Base-by-base conservation (phyloP, 2,797 vertebrate species). In the Morelia viridis region DNA sequence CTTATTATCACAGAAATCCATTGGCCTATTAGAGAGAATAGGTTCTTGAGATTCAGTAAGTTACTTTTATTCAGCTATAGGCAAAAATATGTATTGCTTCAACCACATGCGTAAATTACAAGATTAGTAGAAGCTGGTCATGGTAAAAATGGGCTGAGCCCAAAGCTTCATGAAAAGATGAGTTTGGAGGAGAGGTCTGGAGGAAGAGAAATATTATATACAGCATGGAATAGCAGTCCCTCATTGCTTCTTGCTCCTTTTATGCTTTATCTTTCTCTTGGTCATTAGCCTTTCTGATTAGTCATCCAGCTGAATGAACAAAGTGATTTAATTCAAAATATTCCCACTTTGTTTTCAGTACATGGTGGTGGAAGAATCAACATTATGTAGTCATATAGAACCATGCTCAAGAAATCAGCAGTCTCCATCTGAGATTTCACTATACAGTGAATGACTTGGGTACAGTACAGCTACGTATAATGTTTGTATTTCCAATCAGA, bases 401-500 rank as follows among this genome's bases (percentile, higher is more conserved):
- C 83, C 22, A 17, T 57, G 12, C 8, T 58, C 3, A 83, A 50
- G 26, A 65, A 65, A 91, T 90, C 56, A 83, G 17, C 15, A 64
- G 12, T 41, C 5, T 80, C 71, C 87, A 1, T 65, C 15, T 83
- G 5, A 62, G 76, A 65, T 76, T 86, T 60, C 41, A 62, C 19
- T 58, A 5, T 26, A 1, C 35, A 65, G 22, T 87, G 35, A 35
- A 46, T 53, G 80, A 6, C 31, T 65, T 89, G 50, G 41, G 24
- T 93, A 86, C 46, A 62, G 35, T 35, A 50, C 53, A 91, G 26
- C 65, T 83, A 41, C 41, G 3, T 41, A 83, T 89, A 56, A 85
- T 86, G 85, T 87, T 68, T 65, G 58, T 41, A 90, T 87, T 86
- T 91, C 50, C 58, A 64, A 60, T 57, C 15, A 56, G 62, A 90